Evolutionary conservation across 1,140 invertebrate species (phyloP).

Genomic region (Portunus trituberculatus): DNA sequence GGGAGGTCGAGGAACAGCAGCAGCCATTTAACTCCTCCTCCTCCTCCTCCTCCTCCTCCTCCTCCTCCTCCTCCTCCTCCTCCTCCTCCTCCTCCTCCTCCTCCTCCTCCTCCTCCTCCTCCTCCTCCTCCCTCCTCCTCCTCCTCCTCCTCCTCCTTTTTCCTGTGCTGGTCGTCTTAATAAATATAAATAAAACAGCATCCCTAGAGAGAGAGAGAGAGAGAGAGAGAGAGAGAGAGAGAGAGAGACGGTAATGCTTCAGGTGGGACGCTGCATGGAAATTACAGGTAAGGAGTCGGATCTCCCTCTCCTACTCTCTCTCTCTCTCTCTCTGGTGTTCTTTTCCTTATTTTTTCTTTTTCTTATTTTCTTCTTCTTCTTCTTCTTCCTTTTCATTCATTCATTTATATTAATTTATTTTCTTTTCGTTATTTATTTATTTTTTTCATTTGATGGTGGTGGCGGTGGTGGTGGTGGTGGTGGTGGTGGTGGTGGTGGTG

Average conservation of each 20-base stretch:
- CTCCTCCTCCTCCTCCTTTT: not conserved
- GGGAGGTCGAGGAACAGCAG: not conserved
- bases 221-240: no score
- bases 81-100: not conserved
- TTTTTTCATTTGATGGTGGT: not conserved
- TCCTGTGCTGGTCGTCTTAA: not conserved
- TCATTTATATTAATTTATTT: no score
- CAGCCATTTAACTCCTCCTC: not conserved
- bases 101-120: not conserved
- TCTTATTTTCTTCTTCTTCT: not conserved
- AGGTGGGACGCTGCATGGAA: not conserved
- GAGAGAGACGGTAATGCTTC: slow-evolving; percentile 13
- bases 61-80: not conserved
- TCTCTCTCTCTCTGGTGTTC: not conserved
- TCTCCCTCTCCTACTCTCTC: not conserved
- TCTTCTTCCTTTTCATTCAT: not conserved
- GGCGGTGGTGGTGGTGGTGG: no score
- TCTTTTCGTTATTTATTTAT: not conserved
- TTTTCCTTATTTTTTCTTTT: not conserved
- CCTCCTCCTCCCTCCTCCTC: not conserved
- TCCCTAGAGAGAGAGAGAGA: no score
- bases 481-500: no score
- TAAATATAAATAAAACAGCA: no score
- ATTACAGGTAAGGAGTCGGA: not conserved
- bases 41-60: not conserved